These are phyloP conservation scores for sheep (Ovis aries) DNA, from an alignment of 2,113 vertebrate species.

Conservation along the genomic window ARS-UI_Ramb_v3.0 NC_056076.1:55019001-55019500, in stretches of 20 bases:
- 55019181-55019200: background rate
- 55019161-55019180: background rate
- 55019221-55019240: background rate
- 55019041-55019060: background rate
- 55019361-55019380: background rate
- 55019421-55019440: background rate
- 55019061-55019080: background rate
- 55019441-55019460: background rate
- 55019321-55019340: background rate
- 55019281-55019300: fast-evolving
- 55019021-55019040: background rate
- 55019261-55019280: background rate
- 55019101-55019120: background rate
- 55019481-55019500: background rate
- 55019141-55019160: background rate
- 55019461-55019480: background rate
- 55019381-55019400: background rate
- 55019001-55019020: background rate
- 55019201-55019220: background rate
- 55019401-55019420: background rate
- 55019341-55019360: background rate
- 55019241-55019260: background rate
- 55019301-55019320: fast-evolving
- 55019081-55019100: background rate
- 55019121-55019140: background rate